These are phyloP conservation scores for Notechis scutatus DNA, from an alignment of 2,113 vertebrate genomes.

Conservation along the genomic window DNA sequence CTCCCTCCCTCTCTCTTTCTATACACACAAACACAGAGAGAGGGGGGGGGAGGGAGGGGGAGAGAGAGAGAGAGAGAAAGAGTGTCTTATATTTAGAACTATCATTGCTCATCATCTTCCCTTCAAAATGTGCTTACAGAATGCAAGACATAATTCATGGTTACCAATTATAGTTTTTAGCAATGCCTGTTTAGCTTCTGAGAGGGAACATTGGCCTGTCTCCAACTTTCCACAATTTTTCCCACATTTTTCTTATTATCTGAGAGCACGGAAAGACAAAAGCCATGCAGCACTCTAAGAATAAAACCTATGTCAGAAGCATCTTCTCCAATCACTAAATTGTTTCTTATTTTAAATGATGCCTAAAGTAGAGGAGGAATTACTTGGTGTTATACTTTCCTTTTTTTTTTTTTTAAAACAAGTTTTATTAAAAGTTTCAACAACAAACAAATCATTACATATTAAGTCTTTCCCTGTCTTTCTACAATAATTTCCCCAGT, in stretches of 20 bases:
- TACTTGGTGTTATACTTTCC: not conserved
- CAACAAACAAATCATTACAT: too few relatives aligned
- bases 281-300: not conserved
- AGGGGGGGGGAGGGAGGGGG: rapidly evolving
- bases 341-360: not conserved
- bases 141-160: not conserved
- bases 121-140: not conserved
- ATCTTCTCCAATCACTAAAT: not conserved
- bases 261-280: not conserved
- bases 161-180: not conserved
- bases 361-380: not conserved
- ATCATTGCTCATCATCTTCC: not conserved
- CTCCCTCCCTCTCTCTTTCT: not conserved
- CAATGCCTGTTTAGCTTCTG: not conserved
- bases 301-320: not conserved
- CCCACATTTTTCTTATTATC: not conserved
- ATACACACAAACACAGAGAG: too few relatives aligned
- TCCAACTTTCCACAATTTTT: not conserved
- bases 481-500: too few relatives aligned
- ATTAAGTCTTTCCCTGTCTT: too few relatives aligned
- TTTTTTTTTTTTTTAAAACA: too few relatives aligned
- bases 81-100: not conserved
- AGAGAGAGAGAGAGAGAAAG: too few relatives aligned
- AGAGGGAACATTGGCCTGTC: not conserved
- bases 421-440: too few relatives aligned